A percentile compares a stretch with the other conserved stretches of the same genome.
phyloP scores from a whole-genome alignment of 2,797 vertebrate species.

The Botia kubotai region DNA sequence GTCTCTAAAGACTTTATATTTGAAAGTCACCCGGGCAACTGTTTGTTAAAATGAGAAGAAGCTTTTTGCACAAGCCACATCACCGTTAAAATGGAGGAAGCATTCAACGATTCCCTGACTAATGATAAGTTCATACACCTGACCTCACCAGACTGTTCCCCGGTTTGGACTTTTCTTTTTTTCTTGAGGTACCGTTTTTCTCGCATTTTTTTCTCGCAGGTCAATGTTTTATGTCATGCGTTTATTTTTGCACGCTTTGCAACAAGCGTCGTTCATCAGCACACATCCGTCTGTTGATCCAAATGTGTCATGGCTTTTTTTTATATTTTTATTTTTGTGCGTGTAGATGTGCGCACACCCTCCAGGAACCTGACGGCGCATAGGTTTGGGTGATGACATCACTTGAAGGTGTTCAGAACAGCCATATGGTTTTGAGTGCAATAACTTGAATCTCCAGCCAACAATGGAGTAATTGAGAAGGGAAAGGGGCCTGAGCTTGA shows the following conservation, averaged over 20 bases:
- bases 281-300: background rate
- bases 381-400: conserved; percentile 49
- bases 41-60: conserved; percentile 64
- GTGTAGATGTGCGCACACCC: background rate
- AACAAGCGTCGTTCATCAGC: background rate
- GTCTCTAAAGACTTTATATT: conserved; percentile 68
- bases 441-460: conserved; percentile 80
- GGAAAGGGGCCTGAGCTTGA: conserved; percentile 83
- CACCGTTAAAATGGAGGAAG: conserved; percentile 63
- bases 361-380: conserved; percentile 12
- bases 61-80: conserved; percentile 64
- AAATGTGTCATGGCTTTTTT: background rate
- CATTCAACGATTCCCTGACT: conserved; percentile 60
- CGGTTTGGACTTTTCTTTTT: conserved; percentile 39
- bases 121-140: conserved; percentile 67
- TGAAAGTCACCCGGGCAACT: conserved; percentile 70
- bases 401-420: conserved; percentile 70
- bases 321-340: background rate
- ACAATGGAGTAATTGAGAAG: conserved; percentile 86
- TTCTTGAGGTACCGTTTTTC: conserved; percentile 45
- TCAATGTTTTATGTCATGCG: background rate
- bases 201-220: background rate
- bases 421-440: conserved; percentile 85
- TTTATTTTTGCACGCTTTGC: background rate
- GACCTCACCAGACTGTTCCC: conserved; percentile 57